Evolutionary conservation across 2,888 invertebrate species (phyloP), one percentile per base, ranked within the genome.

Genomic region (Drosophila melanocephala): DNA sequence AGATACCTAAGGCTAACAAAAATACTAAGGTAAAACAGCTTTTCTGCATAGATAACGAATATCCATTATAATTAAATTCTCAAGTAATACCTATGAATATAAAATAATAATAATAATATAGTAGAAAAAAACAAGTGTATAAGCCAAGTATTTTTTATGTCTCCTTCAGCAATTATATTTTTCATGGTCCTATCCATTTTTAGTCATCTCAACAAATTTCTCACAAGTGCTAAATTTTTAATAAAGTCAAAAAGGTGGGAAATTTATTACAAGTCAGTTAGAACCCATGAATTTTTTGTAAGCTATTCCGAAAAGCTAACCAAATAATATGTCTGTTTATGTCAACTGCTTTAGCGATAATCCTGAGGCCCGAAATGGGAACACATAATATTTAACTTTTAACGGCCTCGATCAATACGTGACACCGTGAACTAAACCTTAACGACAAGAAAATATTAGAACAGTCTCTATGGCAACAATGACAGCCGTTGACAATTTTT

Each of bases 401-500:
- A 75, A 42, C 53, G 52, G 26, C 16, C 62, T 44, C 79, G 44
- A 74, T 64, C 53, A 47, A 52, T 61, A 32, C 22, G 39, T 75
- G 52, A 67, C 51, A 68, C 19, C 63, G 3, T 53, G 66, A 81
- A 62, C 79, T 62, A 51, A 65, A 37, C 51, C 60, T 69, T 75
- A 80, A 80, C 80, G 83, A 83, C 58, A 57, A 84, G 68, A 84
- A 84, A 81, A 84, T 81, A 81, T 81, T 81, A 81, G 82, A 84
- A 72, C 81, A 77, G 60, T 69, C 70, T 70, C 78, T 47, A 69
- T 67, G 60, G 53, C 53, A 67, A 85, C 85, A 85, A 85, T 89
- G 68, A 72, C 71, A 89, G 70, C 78, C 87, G 81, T 84, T 85
- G 89, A 90, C 83, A 84, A 87, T 65, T 73, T 69, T 57, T 89